Evolutionary conservation across 2,888 invertebrate species (phyloP).

Genomic region (Sceliomorpha sp.): DNA sequence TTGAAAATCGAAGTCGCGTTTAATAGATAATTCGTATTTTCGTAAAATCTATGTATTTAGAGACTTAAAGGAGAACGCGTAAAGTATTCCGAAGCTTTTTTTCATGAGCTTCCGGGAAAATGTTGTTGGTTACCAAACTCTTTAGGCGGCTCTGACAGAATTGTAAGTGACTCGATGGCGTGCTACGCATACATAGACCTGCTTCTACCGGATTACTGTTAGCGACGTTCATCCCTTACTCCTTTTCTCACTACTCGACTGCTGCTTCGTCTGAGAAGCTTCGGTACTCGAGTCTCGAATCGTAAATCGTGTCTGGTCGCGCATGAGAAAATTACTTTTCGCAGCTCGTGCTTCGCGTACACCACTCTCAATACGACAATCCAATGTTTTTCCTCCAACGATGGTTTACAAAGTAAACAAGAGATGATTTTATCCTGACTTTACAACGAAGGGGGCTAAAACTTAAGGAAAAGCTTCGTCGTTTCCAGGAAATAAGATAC

Average conservation of each 20-base stretch:
- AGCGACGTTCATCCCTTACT: conserved; percentile 51
- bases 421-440: conserved; percentile 45
- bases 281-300: conserved; percentile 47
- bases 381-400: conserved; percentile 50
- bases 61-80: too few relatives aligned
- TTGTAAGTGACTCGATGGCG: conserved; percentile 56
- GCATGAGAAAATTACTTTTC: conserved; percentile 60
- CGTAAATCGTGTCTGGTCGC: conserved; percentile 60
- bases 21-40: too few relatives aligned
- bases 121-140: conserved; percentile 37
- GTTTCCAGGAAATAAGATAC: conserved; percentile 7
- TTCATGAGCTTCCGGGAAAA: conserved; percentile 30
- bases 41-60: too few relatives aligned
- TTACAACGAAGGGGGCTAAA: conserved; percentile 24
- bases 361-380: conserved; percentile 42
- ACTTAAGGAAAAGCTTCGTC: conserved; percentile 24
- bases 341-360: conserved; percentile 48
- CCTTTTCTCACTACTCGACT: conserved; percentile 42
- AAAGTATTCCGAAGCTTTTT: conserved; percentile 2
- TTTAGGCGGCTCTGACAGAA: conserved; percentile 36
- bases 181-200: conserved; percentile 52
- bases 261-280: conserved; percentile 30
- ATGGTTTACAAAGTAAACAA: conserved; percentile 42
- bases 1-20: too few relatives aligned
- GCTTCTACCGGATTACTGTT: conserved; percentile 55